phyloP scores from a whole-genome alignment of 2,113 vertebrate genomes.

The Emydocephalus ijimae region DNA sequence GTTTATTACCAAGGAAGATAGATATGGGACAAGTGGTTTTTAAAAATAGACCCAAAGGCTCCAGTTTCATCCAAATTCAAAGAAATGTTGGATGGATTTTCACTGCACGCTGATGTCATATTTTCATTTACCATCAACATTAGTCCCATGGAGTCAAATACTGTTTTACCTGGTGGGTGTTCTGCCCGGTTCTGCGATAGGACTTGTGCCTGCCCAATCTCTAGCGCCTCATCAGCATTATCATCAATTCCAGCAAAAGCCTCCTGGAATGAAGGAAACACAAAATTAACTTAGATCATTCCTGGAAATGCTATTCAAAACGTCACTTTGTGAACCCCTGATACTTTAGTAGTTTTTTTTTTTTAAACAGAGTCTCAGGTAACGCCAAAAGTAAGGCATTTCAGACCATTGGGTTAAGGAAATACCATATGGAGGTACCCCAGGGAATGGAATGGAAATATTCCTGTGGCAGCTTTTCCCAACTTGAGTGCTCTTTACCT shows the following conservation, averaged over 20 bases:
- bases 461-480: not conserved
- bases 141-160: not conserved
- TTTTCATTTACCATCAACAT: too few relatives aligned
- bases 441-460: not conserved
- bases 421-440: not conserved
- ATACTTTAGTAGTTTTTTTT: not conserved
- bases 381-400: not conserved
- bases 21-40: not conserved
- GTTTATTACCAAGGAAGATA: not conserved
- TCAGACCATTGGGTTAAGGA: not conserved
- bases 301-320: not conserved
- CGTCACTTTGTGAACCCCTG: not conserved
- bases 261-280: conserved; percentile 63
- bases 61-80: not conserved
- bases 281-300: accelerated
- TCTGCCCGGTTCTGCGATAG: conserved; percentile 60
- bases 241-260: conserved; percentile 85
- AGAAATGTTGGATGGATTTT: too few relatives aligned
- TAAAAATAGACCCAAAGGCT: not conserved
- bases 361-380: not conserved
- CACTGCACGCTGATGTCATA: not conserved
- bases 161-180: conserved; percentile 32
- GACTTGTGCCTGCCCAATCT: conserved; percentile 81
- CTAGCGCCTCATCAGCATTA: conserved; percentile 76
- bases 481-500: not conserved